These are phyloP conservation scores for Nematostella vectensis DNA, from an alignment of 92 coral and sea anemone genomes.

Conservation along the genomic window DNA sequence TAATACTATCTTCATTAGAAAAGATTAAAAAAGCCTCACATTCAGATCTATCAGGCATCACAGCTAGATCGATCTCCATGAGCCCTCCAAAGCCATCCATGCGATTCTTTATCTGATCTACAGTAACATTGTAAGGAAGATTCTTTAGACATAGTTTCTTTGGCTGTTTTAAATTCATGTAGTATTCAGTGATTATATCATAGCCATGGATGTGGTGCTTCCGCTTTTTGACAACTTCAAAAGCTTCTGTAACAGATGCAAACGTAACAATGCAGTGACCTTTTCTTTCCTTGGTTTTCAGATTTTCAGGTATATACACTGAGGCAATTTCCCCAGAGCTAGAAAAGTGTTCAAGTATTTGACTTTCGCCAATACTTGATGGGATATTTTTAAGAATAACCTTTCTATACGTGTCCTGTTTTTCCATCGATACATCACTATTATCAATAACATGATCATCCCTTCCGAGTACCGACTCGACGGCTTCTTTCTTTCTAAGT, in stretches of 20 bases:
- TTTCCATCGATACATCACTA: neutral
- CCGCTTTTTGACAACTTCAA: neutral
- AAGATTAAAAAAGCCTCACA: slow-evolving; percentile 1
- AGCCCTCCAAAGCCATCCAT: neutral
- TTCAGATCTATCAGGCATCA: neutral
- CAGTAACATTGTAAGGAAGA: slow-evolving; percentile 1
- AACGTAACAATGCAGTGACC: neutral
- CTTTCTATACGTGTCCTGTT: neutral
- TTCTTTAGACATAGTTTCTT: neutral
- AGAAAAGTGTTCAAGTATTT: neutral
- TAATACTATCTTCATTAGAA: neutral
- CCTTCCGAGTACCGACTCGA: neutral
- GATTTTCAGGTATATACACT: neutral
- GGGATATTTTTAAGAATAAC: neutral
- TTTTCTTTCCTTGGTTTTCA: slow-evolving; percentile 1
- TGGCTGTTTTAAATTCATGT: slow-evolving; percentile 1
- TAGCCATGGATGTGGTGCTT: neutral
- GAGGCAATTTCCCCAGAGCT: neutral
- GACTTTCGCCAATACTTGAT: neutral
- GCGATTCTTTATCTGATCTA: neutral
- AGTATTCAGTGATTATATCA: neutral
- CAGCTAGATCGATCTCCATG: neutral
- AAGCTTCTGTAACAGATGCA: neutral
- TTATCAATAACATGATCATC: neutral
- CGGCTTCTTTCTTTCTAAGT: neutral